A percentile compares a stretch with the other conserved stretches of the same genome.
Conservation (phyloP, 2,113 vertebrate genomes). For the Columba livia region DNA sequence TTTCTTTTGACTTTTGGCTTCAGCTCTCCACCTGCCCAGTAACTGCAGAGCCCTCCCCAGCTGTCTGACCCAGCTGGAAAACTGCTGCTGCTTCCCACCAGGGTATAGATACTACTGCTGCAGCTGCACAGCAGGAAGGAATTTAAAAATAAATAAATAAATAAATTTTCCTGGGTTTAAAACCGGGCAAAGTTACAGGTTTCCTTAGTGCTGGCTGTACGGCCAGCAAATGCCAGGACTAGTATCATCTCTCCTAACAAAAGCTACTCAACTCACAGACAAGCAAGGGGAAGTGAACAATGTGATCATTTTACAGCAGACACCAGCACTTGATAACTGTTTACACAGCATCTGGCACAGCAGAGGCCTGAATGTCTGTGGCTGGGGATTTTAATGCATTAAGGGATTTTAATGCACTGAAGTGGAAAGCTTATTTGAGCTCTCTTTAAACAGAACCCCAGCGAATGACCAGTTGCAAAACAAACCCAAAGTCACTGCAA, state of each 20-base stretch:
- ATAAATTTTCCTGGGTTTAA: background rate
- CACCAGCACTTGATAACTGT: constrained; percentile 21
- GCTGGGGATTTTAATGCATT: constrained; percentile 37
- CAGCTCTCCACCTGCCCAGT: background rate
- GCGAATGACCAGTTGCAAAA: constrained; percentile 8
- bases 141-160: background rate
- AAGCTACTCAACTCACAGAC: background rate
- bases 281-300: background rate
- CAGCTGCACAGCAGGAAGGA: background rate
- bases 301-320: constrained; percentile 22
- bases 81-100: background rate
- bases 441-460: constrained; percentile 27
- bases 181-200: background rate
- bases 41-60: background rate
- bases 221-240: background rate
- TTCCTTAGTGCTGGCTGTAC: background rate
- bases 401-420: constrained; percentile 47
- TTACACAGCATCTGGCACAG: constrained; percentile 47
- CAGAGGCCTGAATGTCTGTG: background rate
- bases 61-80: background rate
- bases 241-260: constrained; percentile 26
- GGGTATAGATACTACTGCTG: background rate
- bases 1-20: background rate
- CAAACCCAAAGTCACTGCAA: constrained; percentile 16
- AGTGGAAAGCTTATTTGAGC: constrained; percentile 46